Base-by-base conservation (phyloP, 2,113 vertebrate species). In the Gymnorhina tibicen region DNA sequence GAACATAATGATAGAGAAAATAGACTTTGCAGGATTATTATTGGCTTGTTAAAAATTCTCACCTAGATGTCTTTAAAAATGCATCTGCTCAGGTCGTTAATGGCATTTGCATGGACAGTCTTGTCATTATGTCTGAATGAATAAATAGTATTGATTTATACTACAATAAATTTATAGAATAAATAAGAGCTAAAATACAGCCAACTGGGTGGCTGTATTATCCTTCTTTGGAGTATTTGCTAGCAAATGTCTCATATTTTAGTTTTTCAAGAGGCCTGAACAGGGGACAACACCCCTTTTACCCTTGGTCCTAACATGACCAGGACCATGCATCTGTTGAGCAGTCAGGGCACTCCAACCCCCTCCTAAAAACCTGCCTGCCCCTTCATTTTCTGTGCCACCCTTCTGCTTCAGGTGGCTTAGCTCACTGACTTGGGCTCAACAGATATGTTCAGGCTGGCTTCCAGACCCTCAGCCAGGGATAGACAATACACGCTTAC, bases 31-130 rank as follows among this genome's bases (percentile, higher is more conserved):
- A 87, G 74, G 66, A n/a, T 85, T 81, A 67, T 67, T 87, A 78
- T 26, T 33, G 39, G 35, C 63, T 92, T 82, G 39, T 52, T 82
- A 87, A 93, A 87, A 89, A 75, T 72, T 81, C 77, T 91, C 64
- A 74, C 74, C 73, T 89, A 47, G 47, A 33, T 5, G 1, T 47
- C 79, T 93, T 90, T 76, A 70, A 94, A 96, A 85, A 89, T 63
- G 52, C 59, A 81, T 52, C 69, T 85, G 33, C 69, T 89, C 67
- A 13, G 30, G 39, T 85, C 6, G 2, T 50, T 82, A 82, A 68
- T 26, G 44, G 69, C 32, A 95, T 67, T 79, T 92, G 60, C 60
- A 87, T 8, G 26, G 64, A 49, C 42, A 53, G 37, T n/a, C 64
- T 87, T 55, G 60, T 67, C 44, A 60, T 85, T 75, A 64, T 15